A percentile compares a stretch with the other conserved stretches of the same genome.
Evolutionary conservation across 2,797 vertebrate genomes (phyloP).

Genomic region (Vipera latastei): DNA sequence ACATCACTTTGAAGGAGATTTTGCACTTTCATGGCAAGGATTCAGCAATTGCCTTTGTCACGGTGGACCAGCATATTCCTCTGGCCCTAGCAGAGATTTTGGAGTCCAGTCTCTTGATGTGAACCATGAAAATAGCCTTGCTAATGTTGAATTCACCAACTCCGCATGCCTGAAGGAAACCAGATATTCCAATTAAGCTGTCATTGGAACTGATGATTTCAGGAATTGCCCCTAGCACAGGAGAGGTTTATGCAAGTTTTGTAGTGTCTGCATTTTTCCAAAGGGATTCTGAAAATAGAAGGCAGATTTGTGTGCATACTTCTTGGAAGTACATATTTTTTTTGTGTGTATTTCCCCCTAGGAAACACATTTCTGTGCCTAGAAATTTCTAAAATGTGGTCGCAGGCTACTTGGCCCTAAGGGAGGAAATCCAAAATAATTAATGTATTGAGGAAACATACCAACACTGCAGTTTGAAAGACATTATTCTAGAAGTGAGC

Average conservation of each 20-base stretch:
- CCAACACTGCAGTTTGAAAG: neutral
- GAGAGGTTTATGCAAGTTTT: neutral
- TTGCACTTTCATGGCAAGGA: neutral
- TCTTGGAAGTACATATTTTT: neutral
- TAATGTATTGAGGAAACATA: neutral
- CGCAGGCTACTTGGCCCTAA: neutral
- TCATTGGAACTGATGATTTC: neutral
- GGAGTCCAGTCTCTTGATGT: neutral
- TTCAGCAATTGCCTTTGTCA: neutral
- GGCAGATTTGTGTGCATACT: neutral
- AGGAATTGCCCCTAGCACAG: neutral
- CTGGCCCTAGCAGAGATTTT: neutral
- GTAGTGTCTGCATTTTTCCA: neutral
- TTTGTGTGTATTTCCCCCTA: neutral
- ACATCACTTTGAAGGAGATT: neutral
- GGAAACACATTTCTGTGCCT: neutral
- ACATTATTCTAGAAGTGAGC: neutral
- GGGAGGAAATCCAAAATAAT: neutral
- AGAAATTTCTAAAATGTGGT: neutral
- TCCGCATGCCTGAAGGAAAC: neutral
- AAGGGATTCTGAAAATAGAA: neutral
- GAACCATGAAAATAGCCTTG: neutral
- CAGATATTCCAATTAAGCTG: neutral
- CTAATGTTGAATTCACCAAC: neutral
- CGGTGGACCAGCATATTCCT: neutral